Percentiles rank a stretch among this genome's conserved stretches.
These are phyloP conservation scores for Platycnemis pennipes DNA, from an alignment of 2,888 invertebrate genomes.

Conservation along the genomic window DNA sequence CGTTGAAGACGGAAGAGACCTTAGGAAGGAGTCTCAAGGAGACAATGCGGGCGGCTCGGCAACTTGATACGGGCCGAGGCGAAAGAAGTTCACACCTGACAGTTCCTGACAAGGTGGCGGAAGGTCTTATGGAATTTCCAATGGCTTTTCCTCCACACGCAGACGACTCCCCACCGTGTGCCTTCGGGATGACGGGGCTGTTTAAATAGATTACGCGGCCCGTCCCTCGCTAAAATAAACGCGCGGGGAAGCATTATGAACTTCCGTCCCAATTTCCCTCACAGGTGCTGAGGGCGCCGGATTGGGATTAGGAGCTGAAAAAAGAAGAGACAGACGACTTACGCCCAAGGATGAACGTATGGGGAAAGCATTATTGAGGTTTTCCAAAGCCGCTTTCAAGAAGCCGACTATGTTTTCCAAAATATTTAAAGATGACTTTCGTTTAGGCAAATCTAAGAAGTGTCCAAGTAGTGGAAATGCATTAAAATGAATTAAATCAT, in stretches of 20 bases:
- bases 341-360: background rate
- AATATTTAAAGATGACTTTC: too few species aligned
- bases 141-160: background rate
- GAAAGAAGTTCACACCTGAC: constrained; percentile 45
- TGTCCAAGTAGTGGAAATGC: too few species aligned
- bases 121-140: constrained; percentile 31
- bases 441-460: too few species aligned
- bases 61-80: constrained; percentile 3
- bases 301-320: background rate
- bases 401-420: too few species aligned
- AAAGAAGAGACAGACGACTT: background rate
- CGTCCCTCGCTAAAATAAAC: background rate
- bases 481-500: too few species aligned
- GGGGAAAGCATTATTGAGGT: background rate
- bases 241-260: background rate
- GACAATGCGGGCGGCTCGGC: constrained; percentile 32
- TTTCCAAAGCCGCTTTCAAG: too few species aligned
- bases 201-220: background rate
- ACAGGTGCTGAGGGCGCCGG: background rate
- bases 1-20: background rate
- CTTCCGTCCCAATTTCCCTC: background rate
- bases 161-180: background rate
- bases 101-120: constrained; percentile 36
- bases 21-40: background rate
- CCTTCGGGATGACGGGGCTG: background rate